Conservation (phyloP, 2,113 vertebrate species). For the Osmerus mordax region DNA sequence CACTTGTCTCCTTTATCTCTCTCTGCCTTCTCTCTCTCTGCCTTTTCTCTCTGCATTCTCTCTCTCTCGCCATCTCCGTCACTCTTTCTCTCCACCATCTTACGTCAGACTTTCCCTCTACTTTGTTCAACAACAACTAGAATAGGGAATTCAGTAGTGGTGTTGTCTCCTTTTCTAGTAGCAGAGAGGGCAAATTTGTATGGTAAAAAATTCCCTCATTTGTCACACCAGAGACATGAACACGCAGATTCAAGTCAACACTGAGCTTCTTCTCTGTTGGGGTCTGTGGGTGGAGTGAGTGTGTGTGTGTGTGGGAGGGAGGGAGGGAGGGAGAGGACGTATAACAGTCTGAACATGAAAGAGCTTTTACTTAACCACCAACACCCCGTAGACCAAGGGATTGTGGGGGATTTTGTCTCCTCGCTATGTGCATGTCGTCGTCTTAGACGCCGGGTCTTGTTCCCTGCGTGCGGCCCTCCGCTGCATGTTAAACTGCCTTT, state of each 20-base stretch:
- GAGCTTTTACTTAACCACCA: conserved; percentile 34
- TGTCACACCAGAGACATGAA: background rate
- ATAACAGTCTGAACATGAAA: conserved; percentile 24
- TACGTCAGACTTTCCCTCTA: conserved; percentile 41
- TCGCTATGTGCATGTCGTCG: background rate
- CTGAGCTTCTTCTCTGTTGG: background rate
- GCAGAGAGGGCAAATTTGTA: conserved; percentile 5
- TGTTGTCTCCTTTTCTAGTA: too few species aligned
- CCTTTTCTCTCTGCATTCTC: background rate
- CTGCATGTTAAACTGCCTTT: conserved; percentile 56
- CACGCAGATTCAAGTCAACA: background rate
- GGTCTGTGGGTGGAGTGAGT: background rate
- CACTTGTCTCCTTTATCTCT: too few species aligned
- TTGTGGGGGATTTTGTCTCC: conserved; percentile 7
- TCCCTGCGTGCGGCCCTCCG: conserved; percentile 42
- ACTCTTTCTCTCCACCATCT: background rate
- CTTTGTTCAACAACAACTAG: conserved; percentile 6
- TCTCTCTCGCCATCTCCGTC: too few species aligned
- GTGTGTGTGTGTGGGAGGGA: background rate
- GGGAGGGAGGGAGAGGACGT: conserved; percentile 2
- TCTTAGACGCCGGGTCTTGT: conserved; percentile 37
- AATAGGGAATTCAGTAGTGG: conserved; percentile 1
- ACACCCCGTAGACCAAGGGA: conserved; percentile 22
- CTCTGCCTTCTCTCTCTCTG: background rate
- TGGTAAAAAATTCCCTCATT: background rate